Conservation (phyloP, 1,140 invertebrate genomes). For the Sarcophaga bullata region DNA sequence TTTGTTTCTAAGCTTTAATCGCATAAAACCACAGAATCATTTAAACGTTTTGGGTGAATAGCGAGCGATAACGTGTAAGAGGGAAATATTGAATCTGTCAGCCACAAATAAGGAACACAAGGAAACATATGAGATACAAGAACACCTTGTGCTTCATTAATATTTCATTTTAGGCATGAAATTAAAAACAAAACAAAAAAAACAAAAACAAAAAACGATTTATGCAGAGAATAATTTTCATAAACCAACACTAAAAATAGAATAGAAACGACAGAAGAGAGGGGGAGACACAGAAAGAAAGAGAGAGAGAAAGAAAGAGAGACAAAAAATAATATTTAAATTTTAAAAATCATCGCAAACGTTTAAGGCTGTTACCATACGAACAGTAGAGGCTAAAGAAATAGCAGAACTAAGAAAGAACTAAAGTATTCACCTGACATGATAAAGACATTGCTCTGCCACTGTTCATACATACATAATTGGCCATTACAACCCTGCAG, state of each 20-base stretch:
- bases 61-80: no score
- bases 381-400: neutral
- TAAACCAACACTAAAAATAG: neutral
- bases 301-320: neutral
- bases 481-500: no score
- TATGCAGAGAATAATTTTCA: neutral
- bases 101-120: neutral
- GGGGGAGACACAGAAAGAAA: no score
- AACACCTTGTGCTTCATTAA: conserved; percentile 21
- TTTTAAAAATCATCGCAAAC: conserved; percentile 1
- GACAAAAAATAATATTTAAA: neutral
- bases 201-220: no score
- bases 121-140: no score
- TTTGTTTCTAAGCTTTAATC: no score
- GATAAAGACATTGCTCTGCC: no score
- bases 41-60: no score
- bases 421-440: no score
- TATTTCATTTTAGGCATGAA: neutral
- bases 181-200: neutral
- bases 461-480: no score
- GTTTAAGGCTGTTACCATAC: neutral
- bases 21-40: no score
- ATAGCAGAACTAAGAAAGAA: neutral
- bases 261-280: no score
- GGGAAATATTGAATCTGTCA: neutral